phyloP scores from a whole-genome alignment of 2,113 vertebrate genomes.

The Polyodon spathula region DNA sequence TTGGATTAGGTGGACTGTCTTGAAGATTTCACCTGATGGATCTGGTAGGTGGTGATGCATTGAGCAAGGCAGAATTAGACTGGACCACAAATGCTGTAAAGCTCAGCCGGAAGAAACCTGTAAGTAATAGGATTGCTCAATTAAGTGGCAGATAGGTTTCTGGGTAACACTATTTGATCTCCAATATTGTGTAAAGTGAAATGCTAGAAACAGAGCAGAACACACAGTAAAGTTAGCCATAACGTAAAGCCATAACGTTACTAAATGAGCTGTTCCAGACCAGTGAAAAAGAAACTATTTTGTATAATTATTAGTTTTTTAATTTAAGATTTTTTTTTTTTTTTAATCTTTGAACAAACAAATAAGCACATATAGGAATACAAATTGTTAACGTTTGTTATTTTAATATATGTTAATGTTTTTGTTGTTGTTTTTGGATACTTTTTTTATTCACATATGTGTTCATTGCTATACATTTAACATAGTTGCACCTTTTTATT shows the following conservation, averaged over 20 bases:
- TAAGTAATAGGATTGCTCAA: constrained; percentile 65
- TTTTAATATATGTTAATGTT: too few species aligned
- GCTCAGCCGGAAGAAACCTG: constrained; percentile 39
- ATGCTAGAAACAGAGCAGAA: constrained; percentile 39
- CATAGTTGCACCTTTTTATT: too few species aligned
- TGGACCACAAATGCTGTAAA: constrained; percentile 21
- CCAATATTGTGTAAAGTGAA: constrained; percentile 51
- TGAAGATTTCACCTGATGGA: neutral
- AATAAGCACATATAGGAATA: too few species aligned
- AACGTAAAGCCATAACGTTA: constrained; percentile 48
- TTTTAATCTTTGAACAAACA: too few species aligned
- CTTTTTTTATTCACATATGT: too few species aligned
- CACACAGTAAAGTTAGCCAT: constrained; percentile 44
- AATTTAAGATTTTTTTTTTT: too few species aligned
- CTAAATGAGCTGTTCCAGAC: constrained; percentile 48
- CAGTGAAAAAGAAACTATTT: too few species aligned
- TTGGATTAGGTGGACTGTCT: constrained; percentile 4
- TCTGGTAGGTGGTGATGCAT: neutral
- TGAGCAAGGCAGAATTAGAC: neutral
- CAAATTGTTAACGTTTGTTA: too few species aligned
- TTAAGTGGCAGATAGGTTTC: constrained; percentile 68
- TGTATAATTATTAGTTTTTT: too few species aligned
- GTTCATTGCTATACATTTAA: too few species aligned
- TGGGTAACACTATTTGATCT: constrained; percentile 60
- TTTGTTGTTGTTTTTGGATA: too few species aligned